phyloP scores from a whole-genome alignment of 2,888 invertebrate species.

The Tanytarsus gracilentus region DNA sequence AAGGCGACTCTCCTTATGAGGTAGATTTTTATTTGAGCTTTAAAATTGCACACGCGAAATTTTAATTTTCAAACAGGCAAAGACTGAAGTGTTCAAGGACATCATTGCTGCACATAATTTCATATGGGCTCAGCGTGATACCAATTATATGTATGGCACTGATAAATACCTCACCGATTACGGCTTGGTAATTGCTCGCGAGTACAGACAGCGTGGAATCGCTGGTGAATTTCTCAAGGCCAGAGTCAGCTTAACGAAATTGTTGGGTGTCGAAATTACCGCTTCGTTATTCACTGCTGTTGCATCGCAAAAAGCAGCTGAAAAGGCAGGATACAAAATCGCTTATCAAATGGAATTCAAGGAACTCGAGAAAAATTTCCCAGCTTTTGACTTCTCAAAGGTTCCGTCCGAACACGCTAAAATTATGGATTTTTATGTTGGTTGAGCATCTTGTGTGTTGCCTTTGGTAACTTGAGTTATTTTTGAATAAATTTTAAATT shows the following conservation, averaged over 20 bases:
- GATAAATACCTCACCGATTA: constrained; percentile 18
- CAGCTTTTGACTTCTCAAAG: constrained; percentile 5
- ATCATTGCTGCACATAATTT: background rate
- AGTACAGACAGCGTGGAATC: constrained; percentile 23
- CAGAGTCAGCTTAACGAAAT: constrained; percentile 6
- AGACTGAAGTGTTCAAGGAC: background rate
- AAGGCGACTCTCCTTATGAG: background rate
- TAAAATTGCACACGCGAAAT: background rate
- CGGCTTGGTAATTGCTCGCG: constrained; percentile 17
- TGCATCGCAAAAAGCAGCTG: constrained; percentile 23
- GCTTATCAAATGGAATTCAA: background rate
- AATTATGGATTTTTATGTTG: background rate
- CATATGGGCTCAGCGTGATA: background rate
- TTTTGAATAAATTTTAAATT: too few relatives aligned
- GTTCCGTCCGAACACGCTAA: background rate
- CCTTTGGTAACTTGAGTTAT: too few relatives aligned
- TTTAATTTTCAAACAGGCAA: background rate
- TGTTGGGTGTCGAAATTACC: constrained; percentile 18
- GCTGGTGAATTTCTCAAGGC: constrained; percentile 26
- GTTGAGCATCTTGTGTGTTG: background rate
- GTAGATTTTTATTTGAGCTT: background rate
- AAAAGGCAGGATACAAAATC: constrained; percentile 24
- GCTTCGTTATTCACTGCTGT: constrained; percentile 22
- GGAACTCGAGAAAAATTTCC: background rate
- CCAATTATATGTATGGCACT: background rate